Evolutionary conservation across 2,888 invertebrate genomes (phyloP).

Genomic region (Mayetiola destructor): DNA sequence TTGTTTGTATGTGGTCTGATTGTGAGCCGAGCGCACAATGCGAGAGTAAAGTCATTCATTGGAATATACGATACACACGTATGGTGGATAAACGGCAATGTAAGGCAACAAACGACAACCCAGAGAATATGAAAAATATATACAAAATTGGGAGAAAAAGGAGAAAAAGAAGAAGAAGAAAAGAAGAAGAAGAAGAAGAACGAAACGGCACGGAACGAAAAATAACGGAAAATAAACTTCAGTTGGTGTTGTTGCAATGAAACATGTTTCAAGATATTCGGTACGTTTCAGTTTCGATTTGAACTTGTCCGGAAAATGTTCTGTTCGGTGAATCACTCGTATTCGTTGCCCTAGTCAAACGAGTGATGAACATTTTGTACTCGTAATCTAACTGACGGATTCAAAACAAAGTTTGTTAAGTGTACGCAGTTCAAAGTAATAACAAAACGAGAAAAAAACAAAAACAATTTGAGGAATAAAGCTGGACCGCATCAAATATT

Average conservation of each 20-base stretch:
- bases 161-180: too few relatives aligned
- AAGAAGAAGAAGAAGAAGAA: too few relatives aligned
- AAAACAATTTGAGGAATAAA: neutral
- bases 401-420: neutral
- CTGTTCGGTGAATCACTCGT: slow-evolving; percentile 4
- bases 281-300: slow-evolving; percentile 16
- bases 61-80: too few relatives aligned
- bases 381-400: slow-evolving; percentile 3
- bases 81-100: neutral
- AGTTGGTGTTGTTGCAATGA: neutral
- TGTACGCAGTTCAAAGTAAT: neutral
- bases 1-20: slow-evolving; percentile 1
- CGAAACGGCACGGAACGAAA: neutral
- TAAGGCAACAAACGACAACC: too few relatives aligned
- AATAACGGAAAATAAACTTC: slow-evolving; percentile 5
- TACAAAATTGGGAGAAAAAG: slow-evolving; percentile 6
- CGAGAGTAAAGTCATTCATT: slow-evolving; percentile 7
- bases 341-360: neutral
- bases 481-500: too few relatives aligned
- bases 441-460: neutral
- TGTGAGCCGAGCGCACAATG: neutral
- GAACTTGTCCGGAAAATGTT: slow-evolving; percentile 16
- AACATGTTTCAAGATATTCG: neutral
- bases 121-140: too few relatives aligned
- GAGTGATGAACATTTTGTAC: slow-evolving; percentile 1